Evolutionary conservation across 2,113 vertebrate genomes (phyloP).

Genomic region (Carollia perspicillata): DNA sequence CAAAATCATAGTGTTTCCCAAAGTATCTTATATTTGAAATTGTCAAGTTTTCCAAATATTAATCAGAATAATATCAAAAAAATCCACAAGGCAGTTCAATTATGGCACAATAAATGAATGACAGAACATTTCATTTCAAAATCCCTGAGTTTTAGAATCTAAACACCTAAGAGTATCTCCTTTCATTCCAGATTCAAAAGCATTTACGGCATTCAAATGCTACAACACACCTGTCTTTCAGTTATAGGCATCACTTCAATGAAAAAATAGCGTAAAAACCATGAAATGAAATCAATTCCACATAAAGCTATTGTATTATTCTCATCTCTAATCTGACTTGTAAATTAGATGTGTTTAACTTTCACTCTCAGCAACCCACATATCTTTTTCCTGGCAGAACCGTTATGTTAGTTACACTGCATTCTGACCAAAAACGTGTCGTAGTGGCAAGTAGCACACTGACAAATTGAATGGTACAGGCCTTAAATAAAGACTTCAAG

Average conservation of each 20-base stretch:
- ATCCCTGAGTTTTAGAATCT: not conserved
- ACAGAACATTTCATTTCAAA: slow-evolving; percentile 27
- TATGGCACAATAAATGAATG: slow-evolving; percentile 19
- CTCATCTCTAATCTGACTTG: slow-evolving; percentile 59
- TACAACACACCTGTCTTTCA: slow-evolving; percentile 33
- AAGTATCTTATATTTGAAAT: slow-evolving; percentile 12
- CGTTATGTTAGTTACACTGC: not conserved
- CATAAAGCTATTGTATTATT: slow-evolving; percentile 38
- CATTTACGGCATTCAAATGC: slow-evolving; percentile 26
- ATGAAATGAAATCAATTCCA: slow-evolving; percentile 60
- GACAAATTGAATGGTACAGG: not conserved
- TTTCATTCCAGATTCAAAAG: slow-evolving; percentile 31
- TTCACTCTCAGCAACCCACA: not conserved
- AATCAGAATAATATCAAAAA: slow-evolving; percentile 31
- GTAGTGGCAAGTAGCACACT: not conserved
- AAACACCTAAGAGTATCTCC: slow-evolving; percentile 12
- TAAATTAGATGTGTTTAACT: slow-evolving; percentile 53
- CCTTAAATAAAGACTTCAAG: slow-evolving; percentile 47
- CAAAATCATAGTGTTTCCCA: not conserved
- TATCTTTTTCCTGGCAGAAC: not conserved
- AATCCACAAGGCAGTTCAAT: not conserved
- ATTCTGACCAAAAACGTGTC: not conserved
- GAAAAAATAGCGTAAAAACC: slow-evolving; percentile 43
- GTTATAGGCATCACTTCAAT: not conserved
- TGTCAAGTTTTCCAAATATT: slow-evolving; percentile 33